phyloP scores from a whole-genome alignment of 2,113 vertebrate species.

The Grammomys surdaster region DNA sequence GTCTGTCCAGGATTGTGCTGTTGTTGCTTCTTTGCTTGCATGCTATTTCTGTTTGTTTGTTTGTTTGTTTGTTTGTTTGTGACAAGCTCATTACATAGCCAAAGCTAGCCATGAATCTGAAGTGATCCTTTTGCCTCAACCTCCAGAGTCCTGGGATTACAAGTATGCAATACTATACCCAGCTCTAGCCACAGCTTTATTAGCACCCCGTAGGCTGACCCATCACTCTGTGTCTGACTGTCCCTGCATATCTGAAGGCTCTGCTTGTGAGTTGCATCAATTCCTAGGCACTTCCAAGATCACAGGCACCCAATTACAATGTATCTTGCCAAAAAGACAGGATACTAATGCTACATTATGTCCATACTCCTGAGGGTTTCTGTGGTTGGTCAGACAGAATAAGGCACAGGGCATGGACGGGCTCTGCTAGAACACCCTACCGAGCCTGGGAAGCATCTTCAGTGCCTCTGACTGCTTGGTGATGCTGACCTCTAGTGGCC shows the following conservation, averaged over 20 bases:
- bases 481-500: conserved; percentile 72
- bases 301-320: not conserved
- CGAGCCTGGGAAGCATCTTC: rapidly evolving
- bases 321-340: not conserved
- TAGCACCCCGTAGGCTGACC: not conserved
- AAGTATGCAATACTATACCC: too few species aligned
- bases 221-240: not conserved
- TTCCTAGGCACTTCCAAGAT: rapidly evolving
- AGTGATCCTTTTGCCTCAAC: not conserved
- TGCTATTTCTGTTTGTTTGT: too few species aligned
- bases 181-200: not conserved
- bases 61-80: not conserved
- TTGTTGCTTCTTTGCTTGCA: not conserved
- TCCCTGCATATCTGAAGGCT: rapidly evolving
- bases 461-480: not conserved
- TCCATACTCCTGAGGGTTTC: not conserved
- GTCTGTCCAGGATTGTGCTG: not conserved
- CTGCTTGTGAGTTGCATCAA: rapidly evolving
- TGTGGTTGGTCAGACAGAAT: not conserved
- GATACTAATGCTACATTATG: not conserved
- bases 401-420: rapidly evolving
- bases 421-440: not conserved
- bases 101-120: not conserved
- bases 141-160: not conserved
- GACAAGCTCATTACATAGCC: not conserved